These are phyloP conservation scores for Poecilia gillii DNA, from an alignment of 2,797 vertebrate genomes.

Conservation along the genomic window DNA sequence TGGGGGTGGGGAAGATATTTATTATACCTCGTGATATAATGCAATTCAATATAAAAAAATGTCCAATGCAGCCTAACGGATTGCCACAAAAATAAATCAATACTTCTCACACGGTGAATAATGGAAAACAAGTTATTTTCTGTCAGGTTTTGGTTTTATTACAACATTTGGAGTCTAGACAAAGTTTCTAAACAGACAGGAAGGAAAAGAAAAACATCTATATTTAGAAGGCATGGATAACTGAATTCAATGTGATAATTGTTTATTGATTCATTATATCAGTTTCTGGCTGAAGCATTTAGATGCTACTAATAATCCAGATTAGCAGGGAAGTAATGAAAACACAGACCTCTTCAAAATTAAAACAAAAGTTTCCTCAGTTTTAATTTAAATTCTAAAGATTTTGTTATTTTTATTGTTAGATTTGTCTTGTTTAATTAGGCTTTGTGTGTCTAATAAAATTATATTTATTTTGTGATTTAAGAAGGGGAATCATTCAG, in stretches of 20 bases:
- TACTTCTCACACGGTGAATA: neutral
- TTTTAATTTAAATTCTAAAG: neutral
- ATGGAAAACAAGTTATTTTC: neutral
- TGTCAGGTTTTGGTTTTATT: neutral
- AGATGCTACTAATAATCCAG: neutral
- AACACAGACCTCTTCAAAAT: neutral
- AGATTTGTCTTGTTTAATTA: neutral
- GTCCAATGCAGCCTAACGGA: conserved; percentile 7
- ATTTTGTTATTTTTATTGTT: neutral
- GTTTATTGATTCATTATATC: neutral
- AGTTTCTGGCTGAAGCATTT: neutral
- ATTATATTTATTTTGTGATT: neutral
- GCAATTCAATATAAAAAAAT: conserved; percentile 14
- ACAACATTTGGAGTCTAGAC: neutral
- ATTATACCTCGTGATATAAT: conserved; percentile 42
- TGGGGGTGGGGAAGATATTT: conserved; percentile 37
- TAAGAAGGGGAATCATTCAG: neutral
- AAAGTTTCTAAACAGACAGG: neutral
- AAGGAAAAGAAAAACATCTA: neutral
- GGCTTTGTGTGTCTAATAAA: neutral
- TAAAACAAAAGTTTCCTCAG: neutral
- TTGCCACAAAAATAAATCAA: neutral
- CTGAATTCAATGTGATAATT: neutral
- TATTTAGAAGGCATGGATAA: neutral
- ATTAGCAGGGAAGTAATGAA: neutral